These are phyloP conservation scores for Pollenia angustigena DNA, from an alignment of 2,888 invertebrate species.

Conservation along the genomic window DNA sequence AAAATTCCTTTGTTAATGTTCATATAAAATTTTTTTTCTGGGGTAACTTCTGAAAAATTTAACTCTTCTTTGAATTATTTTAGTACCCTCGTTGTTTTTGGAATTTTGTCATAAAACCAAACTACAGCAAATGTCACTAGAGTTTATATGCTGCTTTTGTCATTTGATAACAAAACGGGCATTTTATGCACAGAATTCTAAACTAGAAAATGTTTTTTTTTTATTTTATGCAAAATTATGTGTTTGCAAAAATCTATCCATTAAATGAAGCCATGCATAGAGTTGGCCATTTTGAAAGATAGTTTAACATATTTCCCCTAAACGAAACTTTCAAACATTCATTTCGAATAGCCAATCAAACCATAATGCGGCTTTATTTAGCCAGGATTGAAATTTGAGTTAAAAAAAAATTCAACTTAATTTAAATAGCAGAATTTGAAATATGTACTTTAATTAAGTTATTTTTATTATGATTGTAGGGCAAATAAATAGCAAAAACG, in stretches of 20 bases:
- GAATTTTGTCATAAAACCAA: not conserved
- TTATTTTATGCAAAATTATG: not conserved
- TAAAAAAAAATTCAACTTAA: too few relatives aligned
- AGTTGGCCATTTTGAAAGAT: constrained; percentile 18
- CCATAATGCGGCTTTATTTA: not conserved
- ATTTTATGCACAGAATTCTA: constrained; percentile 17
- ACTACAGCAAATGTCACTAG: not conserved
- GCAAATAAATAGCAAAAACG: too few relatives aligned
- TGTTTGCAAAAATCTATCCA: not conserved
- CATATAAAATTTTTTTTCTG: too few relatives aligned
- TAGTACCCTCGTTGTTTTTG: not conserved
- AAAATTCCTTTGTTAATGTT: too few relatives aligned
- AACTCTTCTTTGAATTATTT: too few relatives aligned
- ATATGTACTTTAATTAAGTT: too few relatives aligned
- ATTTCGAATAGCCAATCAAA: constrained; percentile 10
- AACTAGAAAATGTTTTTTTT: constrained; percentile 7
- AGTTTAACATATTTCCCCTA: constrained; percentile 9
- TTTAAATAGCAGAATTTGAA: too few relatives aligned
- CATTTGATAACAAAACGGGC: not conserved
- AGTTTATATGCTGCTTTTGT: constrained; percentile 34
- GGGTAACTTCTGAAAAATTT: too few relatives aligned
- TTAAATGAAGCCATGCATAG: constrained; percentile 26
- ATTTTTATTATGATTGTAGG: too few relatives aligned
- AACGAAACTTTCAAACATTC: not conserved
- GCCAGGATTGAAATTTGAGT: too few relatives aligned